These are phyloP conservation scores for Rosalia funebris DNA, from an alignment of 2,888 invertebrate genomes.

Conservation along the genomic window DNA sequence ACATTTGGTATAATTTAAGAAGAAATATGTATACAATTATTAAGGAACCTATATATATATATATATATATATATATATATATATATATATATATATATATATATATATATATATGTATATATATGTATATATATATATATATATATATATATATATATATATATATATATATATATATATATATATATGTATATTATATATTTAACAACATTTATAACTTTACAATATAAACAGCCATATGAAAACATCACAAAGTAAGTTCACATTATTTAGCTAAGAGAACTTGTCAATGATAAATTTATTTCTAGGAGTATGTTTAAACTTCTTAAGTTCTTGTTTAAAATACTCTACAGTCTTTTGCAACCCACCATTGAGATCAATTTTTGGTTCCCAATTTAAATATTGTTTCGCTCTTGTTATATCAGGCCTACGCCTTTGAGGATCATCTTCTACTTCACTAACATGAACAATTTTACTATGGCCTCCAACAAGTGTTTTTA, in stretches of 20 bases:
- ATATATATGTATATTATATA: no score
- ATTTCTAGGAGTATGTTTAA: constrained; percentile 67
- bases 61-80: no score
- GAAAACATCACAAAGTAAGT: constrained; percentile 26
- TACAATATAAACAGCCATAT: constrained; percentile 36
- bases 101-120: no score
- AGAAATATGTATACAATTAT: no score
- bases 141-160: no score
- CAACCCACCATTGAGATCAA: constrained; percentile 85
- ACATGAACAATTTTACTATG: constrained; percentile 84
- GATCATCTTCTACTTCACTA: constrained; percentile 95
- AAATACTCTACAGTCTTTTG: constrained; percentile 95
- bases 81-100: no score
- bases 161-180: no score
- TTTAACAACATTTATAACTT: constrained; percentile 26
- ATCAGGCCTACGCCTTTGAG: constrained; percentile 92
- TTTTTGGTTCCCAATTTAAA: constrained; percentile 91
- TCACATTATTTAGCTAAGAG: constrained; percentile 19
- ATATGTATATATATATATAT: no score
- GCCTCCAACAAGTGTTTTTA: constrained; percentile 86
- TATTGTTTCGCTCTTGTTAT: constrained; percentile 87
- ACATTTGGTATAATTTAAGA: no score
- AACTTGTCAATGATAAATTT: constrained; percentile 41
- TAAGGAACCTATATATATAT: no score
- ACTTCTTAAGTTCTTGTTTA: constrained; percentile 81